Evolutionary conservation across 1,140 invertebrate species (phyloP), one percentile per base, ranked within the genome.

Genomic region (Aphaenogaster floridana): DNA sequence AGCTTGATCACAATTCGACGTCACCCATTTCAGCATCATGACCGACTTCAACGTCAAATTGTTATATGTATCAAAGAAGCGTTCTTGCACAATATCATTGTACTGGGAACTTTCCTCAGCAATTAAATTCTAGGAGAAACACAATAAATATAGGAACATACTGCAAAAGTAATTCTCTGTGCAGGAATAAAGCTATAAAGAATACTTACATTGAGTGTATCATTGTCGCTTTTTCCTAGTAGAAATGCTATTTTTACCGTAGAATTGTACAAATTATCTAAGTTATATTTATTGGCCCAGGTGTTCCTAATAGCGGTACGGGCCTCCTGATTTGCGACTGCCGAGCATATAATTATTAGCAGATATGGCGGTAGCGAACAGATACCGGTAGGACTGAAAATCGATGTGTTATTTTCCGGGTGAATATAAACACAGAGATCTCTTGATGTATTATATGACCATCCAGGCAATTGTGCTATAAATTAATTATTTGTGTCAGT

Each of bases 31-130:
- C 61, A 99, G 94, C 94, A 98, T 96, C 96, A 98, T 97, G 17
- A 98, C 96, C 21, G 97, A 98, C 94, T 99, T 99, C 8, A 99
- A 94, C 0, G 98, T 99, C 71, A 99, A 95, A 96, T 99, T 99
- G 93, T 98, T 98, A 94, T 99, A 99, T 1, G 97, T 97, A 94
- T 99, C 99, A 13, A 97, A 93, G 93, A 99, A 99, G 76, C 97
- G 97, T 94, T 98, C 98, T 95, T 99, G 98, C 57, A 99, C 97
- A n/a, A 99, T 97, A 94, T 99, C 98, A 42, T 97, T 96, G 90
- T 97, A 97, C 42, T 95, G 94, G 3, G 96, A 93, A 64, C 95
- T 96, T 92, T 97, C 97, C 50, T 96, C 96, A 3, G 94, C 94
- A 42, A 97, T 96, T 42, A 87, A 28, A 64, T 64, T 85, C 87